Evolutionary conservation across 1,140 invertebrate species (phyloP).

Genomic region (Sweltsa coloradensis): DNA sequence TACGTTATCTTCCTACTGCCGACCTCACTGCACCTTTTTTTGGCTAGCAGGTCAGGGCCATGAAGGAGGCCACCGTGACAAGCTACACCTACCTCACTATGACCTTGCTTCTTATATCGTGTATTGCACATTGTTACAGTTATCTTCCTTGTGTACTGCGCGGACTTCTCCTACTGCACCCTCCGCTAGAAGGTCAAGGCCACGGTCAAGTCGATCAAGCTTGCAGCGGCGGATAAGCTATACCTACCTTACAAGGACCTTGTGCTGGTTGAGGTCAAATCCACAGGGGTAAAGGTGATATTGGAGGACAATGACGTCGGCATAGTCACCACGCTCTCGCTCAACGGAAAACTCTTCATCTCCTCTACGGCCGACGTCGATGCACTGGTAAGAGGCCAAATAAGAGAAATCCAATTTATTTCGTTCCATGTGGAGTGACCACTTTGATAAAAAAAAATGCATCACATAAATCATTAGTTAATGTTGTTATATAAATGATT

Average conservation of each 20-base stretch:
- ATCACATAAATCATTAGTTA: too few species aligned
- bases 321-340: constrained; percentile 58
- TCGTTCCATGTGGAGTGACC: too few species aligned
- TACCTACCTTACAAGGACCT: constrained; percentile 55
- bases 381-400: constrained; percentile 66
- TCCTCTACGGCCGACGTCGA: constrained; percentile 70
- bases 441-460: too few species aligned
- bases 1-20: too few species aligned
- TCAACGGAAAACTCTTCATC: constrained; percentile 72
- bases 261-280: constrained; percentile 71
- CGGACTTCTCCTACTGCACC: constrained; percentile 76
- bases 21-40: too few species aligned
- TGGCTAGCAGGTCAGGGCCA: too few species aligned
- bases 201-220: constrained; percentile 58
- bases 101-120: too few species aligned
- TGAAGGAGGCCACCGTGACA: too few species aligned
- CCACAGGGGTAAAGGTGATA: constrained; percentile 54
- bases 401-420: too few species aligned
- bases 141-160: constrained; percentile 74
- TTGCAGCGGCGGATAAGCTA: constrained; percentile 62
- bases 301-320: constrained; percentile 68
- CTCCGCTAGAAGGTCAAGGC: constrained; percentile 59
- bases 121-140: constrained; percentile 45
- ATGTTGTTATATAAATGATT: too few species aligned
- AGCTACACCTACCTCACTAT: too few species aligned